phyloP scores from a whole-genome alignment of 1,140 invertebrate species.

The Plutomurus gul region DNA sequence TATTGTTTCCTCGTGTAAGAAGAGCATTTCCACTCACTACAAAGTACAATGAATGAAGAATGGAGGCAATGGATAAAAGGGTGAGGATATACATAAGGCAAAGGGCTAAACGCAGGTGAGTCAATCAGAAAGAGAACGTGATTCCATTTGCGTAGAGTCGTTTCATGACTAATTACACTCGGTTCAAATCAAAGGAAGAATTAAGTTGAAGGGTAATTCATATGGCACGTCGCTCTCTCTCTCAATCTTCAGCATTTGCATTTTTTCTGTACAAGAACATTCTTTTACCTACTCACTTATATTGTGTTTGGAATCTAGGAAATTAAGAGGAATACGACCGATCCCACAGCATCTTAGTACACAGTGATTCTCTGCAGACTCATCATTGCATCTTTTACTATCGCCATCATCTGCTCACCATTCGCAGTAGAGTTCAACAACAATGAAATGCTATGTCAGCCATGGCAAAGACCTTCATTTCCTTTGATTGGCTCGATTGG shows the following conservation, averaged over 20 bases:
- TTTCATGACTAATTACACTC: conserved; percentile 48
- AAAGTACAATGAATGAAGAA: too few relatives aligned
- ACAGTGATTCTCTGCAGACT: background rate
- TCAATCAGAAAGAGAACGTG: conserved; percentile 40
- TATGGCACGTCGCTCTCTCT: conserved; percentile 31
- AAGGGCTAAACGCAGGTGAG: conserved; percentile 31
- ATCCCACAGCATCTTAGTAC: too few relatives aligned
- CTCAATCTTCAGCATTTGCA: background rate
- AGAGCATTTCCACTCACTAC: too few relatives aligned
- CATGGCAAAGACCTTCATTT: conserved; percentile 17
- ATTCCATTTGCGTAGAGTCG: conserved; percentile 40
- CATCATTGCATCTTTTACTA: background rate
- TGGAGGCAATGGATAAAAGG: background rate
- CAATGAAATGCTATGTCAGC: background rate
- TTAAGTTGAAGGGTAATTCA: conserved; percentile 39
- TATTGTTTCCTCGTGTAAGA: too few relatives aligned
- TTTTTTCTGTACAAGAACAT: background rate
- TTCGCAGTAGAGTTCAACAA: conserved; percentile 11
- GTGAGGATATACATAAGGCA: conserved; percentile 13
- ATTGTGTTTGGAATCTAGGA: conserved; percentile 12
- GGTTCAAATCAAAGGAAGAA: conserved; percentile 39
- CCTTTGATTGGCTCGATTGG: background rate
- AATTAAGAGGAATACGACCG: background rate
- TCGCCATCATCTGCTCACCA: background rate
- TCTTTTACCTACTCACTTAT: background rate